Evolutionary conservation across 2,888 invertebrate species (phyloP).

Genomic region (Hydroisotoma schaefferi): DNA sequence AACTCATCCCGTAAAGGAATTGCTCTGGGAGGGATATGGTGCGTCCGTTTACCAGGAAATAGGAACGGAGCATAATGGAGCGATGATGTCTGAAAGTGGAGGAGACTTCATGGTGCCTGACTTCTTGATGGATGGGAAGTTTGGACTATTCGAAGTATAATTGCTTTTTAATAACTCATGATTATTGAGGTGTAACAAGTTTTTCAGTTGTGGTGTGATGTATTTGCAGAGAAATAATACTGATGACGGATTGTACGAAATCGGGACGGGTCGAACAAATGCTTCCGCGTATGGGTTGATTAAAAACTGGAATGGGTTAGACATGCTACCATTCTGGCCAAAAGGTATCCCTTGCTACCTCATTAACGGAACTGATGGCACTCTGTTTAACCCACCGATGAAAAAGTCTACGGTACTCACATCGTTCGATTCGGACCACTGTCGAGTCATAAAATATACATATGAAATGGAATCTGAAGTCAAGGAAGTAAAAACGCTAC

Average conservation of each 20-base stretch:
- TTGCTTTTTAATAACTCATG: too few relatives aligned
- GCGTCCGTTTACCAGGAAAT: slow-evolving; percentile 33
- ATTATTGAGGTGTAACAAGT: too few relatives aligned
- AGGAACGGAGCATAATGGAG: slow-evolving; percentile 36
- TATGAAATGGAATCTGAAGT: slow-evolving; percentile 21
- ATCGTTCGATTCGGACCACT: slow-evolving; percentile 51
- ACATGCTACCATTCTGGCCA: slow-evolving; percentile 35
- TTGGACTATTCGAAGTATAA: slow-evolving; percentile 28
- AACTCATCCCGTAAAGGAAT: slow-evolving; percentile 36
- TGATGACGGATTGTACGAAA: slow-evolving; percentile 38
- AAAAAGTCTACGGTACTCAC: slow-evolving; percentile 48
- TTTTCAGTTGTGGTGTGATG: too few relatives aligned
- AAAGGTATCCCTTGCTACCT: slow-evolving; percentile 50
- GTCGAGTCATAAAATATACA: slow-evolving; percentile 48
- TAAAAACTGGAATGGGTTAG: slow-evolving; percentile 35
- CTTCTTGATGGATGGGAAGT: slow-evolving; percentile 34
- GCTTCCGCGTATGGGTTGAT: slow-evolving; percentile 28
- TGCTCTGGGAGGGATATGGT: slow-evolving; percentile 42
- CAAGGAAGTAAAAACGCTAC: slow-evolving; percentile 27
- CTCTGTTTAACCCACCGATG: slow-evolving; percentile 50
- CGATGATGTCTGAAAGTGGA: slow-evolving; percentile 18
- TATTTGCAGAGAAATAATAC: slow-evolving; percentile 38
- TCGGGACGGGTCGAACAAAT: slow-evolving; percentile 37
- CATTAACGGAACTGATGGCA: slow-evolving; percentile 44
- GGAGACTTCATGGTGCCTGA: slow-evolving; percentile 34